phyloP scores from a whole-genome alignment of 2,797 vertebrate species.

The Anguilla obscura region DNA sequence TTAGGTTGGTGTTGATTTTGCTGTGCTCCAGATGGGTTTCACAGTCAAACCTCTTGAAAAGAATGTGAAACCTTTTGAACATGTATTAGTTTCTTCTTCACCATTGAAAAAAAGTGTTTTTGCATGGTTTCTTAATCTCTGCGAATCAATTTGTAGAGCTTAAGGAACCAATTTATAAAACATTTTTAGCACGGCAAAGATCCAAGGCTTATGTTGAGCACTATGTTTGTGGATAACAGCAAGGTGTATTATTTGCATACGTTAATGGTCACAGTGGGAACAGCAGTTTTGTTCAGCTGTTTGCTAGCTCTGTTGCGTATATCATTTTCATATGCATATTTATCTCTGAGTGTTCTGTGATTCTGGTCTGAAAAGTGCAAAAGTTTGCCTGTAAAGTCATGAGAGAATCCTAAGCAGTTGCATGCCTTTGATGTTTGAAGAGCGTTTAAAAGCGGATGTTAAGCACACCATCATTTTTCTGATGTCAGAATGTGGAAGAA shows the following conservation, averaged over 20 bases:
- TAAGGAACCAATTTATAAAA: neutral
- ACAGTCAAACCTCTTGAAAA: neutral
- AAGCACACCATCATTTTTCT: neutral
- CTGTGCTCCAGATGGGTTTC: neutral
- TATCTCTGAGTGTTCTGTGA: neutral
- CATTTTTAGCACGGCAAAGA: neutral
- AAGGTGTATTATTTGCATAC: neutral
- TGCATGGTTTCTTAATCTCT: neutral
- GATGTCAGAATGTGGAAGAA: neutral
- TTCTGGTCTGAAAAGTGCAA: neutral
- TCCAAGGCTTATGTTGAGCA: neutral
- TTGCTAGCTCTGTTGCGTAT: neutral
- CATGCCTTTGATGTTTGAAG: neutral
- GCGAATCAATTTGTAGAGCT: neutral
- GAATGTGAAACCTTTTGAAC: neutral
- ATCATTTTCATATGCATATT: neutral
- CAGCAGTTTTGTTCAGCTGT: neutral
- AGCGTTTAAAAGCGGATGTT: neutral
- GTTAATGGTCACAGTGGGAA: neutral
- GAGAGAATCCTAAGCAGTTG: neutral
- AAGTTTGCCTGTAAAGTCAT: neutral
- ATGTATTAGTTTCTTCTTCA: neutral
- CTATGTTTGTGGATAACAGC: neutral
- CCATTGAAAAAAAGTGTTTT: neutral
- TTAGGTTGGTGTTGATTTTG: neutral